Evolutionary conservation across 2,797 vertebrate species (phyloP).

Genomic region (Cephalopachus bancanus): DNA sequence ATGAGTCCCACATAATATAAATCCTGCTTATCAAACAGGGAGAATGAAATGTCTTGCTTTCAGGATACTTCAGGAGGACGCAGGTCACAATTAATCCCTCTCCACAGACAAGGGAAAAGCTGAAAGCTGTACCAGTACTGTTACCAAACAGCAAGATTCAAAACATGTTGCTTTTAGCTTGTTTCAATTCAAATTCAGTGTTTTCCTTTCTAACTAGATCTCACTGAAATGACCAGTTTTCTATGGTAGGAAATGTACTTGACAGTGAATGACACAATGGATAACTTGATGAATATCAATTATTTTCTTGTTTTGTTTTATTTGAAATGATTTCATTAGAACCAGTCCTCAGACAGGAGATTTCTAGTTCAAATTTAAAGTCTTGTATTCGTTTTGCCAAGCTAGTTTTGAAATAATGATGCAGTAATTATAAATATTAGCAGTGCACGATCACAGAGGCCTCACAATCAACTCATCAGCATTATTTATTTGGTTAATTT

Average conservation of each 20-base stretch:
- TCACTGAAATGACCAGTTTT: background rate
- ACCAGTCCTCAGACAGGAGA: background rate
- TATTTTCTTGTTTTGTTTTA: background rate
- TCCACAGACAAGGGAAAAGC: accelerated
- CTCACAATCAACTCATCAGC: background rate
- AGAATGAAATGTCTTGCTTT: background rate
- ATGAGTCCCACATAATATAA: background rate
- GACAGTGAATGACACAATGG: no score
- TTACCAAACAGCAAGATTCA: accelerated
- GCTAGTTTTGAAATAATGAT: background rate
- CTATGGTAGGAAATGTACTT: background rate
- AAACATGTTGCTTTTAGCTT: background rate
- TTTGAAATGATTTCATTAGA: slow-evolving; percentile 17
- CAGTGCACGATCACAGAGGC: background rate
- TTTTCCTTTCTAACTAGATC: background rate
- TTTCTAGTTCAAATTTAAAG: background rate
- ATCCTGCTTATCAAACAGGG: background rate
- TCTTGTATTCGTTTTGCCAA: background rate
- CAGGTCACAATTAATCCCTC: background rate
- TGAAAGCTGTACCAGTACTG: no score
- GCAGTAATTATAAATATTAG: background rate
- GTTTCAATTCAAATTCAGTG: background rate
- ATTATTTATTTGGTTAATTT: slow-evolving; percentile 35
- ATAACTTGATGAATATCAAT: background rate
- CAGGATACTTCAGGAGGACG: background rate